Conservation (phyloP, 2,888 invertebrate genomes). For the Plusia festucae region DNA sequence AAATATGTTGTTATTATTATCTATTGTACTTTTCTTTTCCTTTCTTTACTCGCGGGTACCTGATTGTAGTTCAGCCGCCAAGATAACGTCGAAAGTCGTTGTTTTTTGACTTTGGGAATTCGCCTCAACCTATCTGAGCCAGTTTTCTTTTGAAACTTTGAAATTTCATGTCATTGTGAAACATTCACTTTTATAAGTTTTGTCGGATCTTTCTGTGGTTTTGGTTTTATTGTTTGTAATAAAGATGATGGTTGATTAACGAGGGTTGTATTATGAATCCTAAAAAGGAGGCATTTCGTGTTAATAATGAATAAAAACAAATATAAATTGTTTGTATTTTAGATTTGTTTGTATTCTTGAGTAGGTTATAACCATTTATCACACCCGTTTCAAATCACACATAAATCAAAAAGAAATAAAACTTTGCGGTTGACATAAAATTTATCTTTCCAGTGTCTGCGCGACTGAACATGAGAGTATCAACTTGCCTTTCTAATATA, state of each 20-base stretch:
- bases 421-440: slow-evolving; percentile 33
- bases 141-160: slow-evolving; percentile 17
- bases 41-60: slow-evolving; percentile 12
- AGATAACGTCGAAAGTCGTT: slow-evolving; percentile 44
- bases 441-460: slow-evolving; percentile 34
- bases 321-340: not conserved
- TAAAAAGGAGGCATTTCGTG: not conserved
- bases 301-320: not conserved
- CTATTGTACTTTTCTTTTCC: slow-evolving; percentile 56
- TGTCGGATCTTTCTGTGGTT: not conserved
- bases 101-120: slow-evolving; percentile 32
- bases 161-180: slow-evolving; percentile 16
- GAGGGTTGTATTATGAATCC: not conserved
- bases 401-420: slow-evolving; percentile 27
- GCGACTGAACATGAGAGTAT: slow-evolving; percentile 30
- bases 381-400: slow-evolving; percentile 22
- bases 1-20: slow-evolving; percentile 73
- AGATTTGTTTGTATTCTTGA: not conserved
- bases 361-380: slow-evolving; percentile 8
- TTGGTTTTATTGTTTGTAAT: slow-evolving; percentile 19
- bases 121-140: slow-evolving; percentile 19
- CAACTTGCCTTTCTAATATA: slow-evolving; percentile 34
- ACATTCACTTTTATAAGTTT: slow-evolving; percentile 21
- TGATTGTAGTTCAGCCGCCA: slow-evolving; percentile 21
- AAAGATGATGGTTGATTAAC: slow-evolving; percentile 5